Percentiles rank a stretch among this genome's conserved stretches.
These are phyloP conservation scores for Fabriciana adippe DNA, from an alignment of 2,888 invertebrate species.

Conservation along the genomic window DNA sequence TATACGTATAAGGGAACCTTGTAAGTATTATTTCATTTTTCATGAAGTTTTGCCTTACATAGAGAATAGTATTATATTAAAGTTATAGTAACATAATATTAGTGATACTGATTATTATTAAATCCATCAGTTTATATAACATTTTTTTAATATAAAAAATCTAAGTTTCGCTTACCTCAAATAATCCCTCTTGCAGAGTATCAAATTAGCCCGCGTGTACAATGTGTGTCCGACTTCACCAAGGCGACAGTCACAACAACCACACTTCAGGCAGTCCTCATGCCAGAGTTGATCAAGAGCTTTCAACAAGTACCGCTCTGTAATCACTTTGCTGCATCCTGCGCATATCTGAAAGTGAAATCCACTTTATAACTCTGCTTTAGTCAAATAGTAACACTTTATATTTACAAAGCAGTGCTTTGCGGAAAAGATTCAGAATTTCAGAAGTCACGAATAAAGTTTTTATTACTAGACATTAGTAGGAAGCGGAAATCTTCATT, in stretches of 20 bases:
- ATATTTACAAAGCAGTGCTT: background rate
- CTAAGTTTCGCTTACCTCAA: constrained; percentile 84
- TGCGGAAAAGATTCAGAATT: too few species aligned
- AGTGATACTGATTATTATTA: background rate
- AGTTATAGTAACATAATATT: background rate
- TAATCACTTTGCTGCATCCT: constrained; percentile 96
- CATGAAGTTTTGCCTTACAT: too few species aligned
- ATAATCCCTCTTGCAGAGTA: constrained; percentile 97
- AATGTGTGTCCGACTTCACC: constrained; percentile 98
- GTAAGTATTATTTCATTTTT: too few species aligned
- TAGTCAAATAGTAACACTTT: background rate
- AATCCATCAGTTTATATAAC: background rate
- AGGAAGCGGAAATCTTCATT: too few species aligned
- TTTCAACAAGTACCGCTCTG: constrained; percentile 94
- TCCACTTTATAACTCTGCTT: background rate
- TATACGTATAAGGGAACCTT: too few species aligned
- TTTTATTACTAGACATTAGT: too few species aligned
- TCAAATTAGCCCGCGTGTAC: constrained; percentile 96
- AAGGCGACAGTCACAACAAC: constrained; percentile 97
- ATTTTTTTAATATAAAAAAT: background rate
- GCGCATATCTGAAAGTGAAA: constrained; percentile 88
- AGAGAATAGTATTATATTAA: background rate
- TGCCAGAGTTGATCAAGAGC: constrained; percentile 98
- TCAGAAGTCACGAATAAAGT: too few species aligned
- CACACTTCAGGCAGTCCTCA: constrained; percentile 98